Evolutionary conservation across 2,888 invertebrate species (phyloP), one percentile per base, ranked within the genome.

Genomic region (Strigamia crassipes): DNA sequence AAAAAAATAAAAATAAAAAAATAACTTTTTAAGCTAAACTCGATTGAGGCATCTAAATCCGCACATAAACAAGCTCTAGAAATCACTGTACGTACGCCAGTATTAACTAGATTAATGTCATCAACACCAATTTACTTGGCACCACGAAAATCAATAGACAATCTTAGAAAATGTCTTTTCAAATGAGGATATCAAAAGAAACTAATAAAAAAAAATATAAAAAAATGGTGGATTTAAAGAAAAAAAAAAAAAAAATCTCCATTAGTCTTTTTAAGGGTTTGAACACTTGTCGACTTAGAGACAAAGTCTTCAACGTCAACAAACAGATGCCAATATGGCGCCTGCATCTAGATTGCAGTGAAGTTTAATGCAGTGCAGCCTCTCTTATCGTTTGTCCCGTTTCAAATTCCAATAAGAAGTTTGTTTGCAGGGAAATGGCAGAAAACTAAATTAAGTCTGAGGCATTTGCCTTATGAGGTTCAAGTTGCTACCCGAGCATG

Each of bases 361-460:
- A 51, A 51, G 34, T 34, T 34, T 34, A 34, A 34, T 34, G 34
- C 34, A 34, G n/a, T n/a, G n/a, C 51, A 51, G 51, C 4, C n/a
- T n/a, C n/a, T n/a, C n/a, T 51, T 51, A 9, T 51, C 51, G 10
- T 51, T 51, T 51, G 51, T n/a, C 51, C 10, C 51, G 51, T 51
- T 51, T 51, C 51, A 51, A 51, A 51, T 51, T 51, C 51, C 51
- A 51, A 51, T 51, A 51, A 51, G 15, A 51, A 51, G 51, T n/a
- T n/a, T n/a, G n/a, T 34, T n/a, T n/a, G 51, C 10, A 6, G 51
- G 51, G 10, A 51, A 51, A 51, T 51, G 51, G 51, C 51, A 51
- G 51, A 51, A 51, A 51, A 51, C 51, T 51, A 51, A 51, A 51
- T 51, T 51, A 51, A 13, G 51, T 13, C 51, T 51, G 51, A 51